A percentile compares a stretch with the other conserved stretches of the same genome.
phyloP scores from a whole-genome alignment of 2,888 invertebrate species.

The Xanthorhoe spadicearia region DNA sequence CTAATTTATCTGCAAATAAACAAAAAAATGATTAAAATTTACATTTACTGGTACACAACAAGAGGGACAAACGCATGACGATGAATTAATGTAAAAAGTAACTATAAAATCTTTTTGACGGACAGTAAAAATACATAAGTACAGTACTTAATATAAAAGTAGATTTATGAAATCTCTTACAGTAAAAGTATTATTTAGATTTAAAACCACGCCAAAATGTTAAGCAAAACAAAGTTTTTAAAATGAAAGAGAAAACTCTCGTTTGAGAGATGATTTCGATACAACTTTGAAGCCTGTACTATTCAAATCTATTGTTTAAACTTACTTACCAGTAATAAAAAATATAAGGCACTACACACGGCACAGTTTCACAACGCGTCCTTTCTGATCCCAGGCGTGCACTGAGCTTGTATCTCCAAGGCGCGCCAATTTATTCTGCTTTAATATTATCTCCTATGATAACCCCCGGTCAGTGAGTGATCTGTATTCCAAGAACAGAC shows the following conservation, averaged over 20 bases:
- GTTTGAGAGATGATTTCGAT: too few relatives aligned
- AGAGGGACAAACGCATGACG: background rate
- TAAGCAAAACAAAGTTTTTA: background rate
- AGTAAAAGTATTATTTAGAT: too few relatives aligned
- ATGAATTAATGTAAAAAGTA: background rate
- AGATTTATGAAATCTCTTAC: too few relatives aligned
- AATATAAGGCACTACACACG: constrained; percentile 34
- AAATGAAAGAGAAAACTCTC: background rate
- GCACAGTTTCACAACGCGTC: constrained; percentile 46
- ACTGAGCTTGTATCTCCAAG: constrained; percentile 66
- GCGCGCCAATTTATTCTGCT: constrained; percentile 73
- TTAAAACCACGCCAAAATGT: too few relatives aligned
- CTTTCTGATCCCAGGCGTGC: constrained; percentile 43
- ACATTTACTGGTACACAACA: background rate
- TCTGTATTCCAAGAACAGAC: constrained; percentile 73
- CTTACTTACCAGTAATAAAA: constrained; percentile 44
- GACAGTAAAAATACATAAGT: too few relatives aligned
- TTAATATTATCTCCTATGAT: constrained; percentile 70
- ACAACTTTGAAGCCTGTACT: too few relatives aligned
- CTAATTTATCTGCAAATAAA: constrained; percentile 48
- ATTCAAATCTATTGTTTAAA: too few relatives aligned
- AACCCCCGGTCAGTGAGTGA: constrained; percentile 72
- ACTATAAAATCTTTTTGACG: background rate
- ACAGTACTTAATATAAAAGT: background rate
- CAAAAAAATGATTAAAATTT: background rate